These are phyloP conservation scores for Camponotus pennsylvanicus DNA, from an alignment of 1,140 invertebrate genomes.

Conservation along the genomic window DNA sequence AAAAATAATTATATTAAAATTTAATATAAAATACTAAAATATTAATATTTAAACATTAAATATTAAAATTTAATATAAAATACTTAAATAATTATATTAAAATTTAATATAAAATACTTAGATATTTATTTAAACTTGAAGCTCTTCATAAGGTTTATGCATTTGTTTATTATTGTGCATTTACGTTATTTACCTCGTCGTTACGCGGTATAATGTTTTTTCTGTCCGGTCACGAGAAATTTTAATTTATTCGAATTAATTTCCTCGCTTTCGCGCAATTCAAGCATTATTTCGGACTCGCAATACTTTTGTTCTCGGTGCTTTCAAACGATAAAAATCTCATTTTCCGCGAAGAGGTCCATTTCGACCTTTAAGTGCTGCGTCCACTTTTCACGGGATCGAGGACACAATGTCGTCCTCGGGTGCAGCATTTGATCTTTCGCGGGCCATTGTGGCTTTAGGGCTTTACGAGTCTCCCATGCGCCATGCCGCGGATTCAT, in stretches of 20 bases:
- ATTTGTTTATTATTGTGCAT: too few species aligned
- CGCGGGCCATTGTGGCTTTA: conserved; percentile 27
- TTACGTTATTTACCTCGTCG: too few species aligned
- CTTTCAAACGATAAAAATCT: conserved; percentile 18
- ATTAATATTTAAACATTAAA: too few species aligned
- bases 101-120: too few species aligned
- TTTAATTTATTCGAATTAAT: not conserved
- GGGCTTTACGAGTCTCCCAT: conserved; percentile 44
- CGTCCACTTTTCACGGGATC: not conserved
- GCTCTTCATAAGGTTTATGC: too few species aligned
- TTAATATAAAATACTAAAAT: too few species aligned
- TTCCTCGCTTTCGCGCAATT: not conserved
- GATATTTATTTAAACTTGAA: too few species aligned
- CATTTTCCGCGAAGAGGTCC: conserved; percentile 1
- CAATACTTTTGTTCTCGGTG: not conserved
- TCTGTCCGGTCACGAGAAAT: not conserved
- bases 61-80: too few species aligned
- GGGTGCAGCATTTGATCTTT: conserved; percentile 59
- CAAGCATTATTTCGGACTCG: not conserved
- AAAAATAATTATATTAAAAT: too few species aligned
- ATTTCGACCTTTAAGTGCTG: not conserved
- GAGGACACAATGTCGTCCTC: conserved; percentile 18
- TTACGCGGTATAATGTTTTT: too few species aligned
- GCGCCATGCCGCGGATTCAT: conserved; percentile 48
- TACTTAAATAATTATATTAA: too few species aligned